phyloP scores from a whole-genome alignment of 2,113 vertebrate genomes.

The Ceratotherium simum region DNA sequence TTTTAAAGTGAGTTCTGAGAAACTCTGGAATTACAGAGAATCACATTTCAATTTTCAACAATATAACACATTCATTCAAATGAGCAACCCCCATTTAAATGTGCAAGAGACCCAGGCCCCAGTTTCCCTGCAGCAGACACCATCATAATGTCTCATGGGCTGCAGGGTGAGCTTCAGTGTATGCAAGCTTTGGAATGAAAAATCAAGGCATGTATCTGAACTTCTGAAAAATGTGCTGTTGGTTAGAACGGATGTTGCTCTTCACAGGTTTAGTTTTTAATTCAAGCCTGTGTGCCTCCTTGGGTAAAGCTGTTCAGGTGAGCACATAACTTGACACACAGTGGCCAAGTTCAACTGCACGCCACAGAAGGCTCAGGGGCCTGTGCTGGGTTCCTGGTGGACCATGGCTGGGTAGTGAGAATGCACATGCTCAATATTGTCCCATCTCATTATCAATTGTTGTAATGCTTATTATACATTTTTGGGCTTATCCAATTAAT shows the following conservation, averaged over 20 bases:
- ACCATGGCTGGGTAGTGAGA: not conserved
- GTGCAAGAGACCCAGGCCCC: not conserved
- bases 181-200: not conserved
- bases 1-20: not conserved
- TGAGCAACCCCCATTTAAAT: not conserved
- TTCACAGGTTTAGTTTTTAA: slow-evolving; percentile 2
- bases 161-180: not conserved
- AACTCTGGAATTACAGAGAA: not conserved
- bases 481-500: not conserved
- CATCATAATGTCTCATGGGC: not conserved
- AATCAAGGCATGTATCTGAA: not conserved
- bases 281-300: not conserved
- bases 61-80: not conserved
- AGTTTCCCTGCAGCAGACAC: not conserved
- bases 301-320: not conserved
- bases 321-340: not conserved
- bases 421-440: not conserved
- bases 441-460: not conserved
- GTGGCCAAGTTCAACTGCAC: not conserved
- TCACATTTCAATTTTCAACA: slow-evolving; percentile 19
- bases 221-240: not conserved
- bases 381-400: not conserved
- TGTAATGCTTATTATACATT: not conserved
- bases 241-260: not conserved
- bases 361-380: not conserved